phyloP scores from a whole-genome alignment of 53 echinoderm and acorn worm species.

The Luidia sarsii region DNA sequence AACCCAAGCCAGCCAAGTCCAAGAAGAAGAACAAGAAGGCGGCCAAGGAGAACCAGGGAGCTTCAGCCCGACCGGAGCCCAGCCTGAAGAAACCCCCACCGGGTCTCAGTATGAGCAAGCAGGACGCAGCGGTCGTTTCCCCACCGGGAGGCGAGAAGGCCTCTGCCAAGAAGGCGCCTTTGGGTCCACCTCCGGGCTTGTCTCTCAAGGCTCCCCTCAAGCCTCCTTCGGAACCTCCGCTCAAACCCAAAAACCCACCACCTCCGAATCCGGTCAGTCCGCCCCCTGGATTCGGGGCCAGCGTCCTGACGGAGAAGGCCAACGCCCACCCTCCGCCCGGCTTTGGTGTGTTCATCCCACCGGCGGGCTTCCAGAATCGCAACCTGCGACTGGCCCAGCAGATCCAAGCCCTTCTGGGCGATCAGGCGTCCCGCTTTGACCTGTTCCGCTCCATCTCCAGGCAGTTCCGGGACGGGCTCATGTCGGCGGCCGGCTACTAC shows the following conservation, averaged over 20 bases:
- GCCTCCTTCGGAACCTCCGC: background rate
- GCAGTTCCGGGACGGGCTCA: conserved; percentile 61
- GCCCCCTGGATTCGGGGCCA: conserved; percentile 75
- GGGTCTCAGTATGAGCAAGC: background rate
- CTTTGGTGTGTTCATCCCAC: conserved; percentile 46
- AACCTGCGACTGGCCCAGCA: conserved; percentile 65
- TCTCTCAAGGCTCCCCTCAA: background rate
- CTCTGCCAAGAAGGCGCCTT: conserved; percentile 13
- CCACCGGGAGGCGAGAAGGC: too few relatives aligned
- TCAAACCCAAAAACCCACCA: background rate
- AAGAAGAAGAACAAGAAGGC: conserved; percentile 43
- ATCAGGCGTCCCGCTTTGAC: conserved; percentile 68
- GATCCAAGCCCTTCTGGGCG: conserved; percentile 64
- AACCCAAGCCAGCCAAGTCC: conserved; percentile 8
- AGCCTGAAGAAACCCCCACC: background rate
- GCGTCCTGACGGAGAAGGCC: conserved; percentile 14
- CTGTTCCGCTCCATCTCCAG: conserved; percentile 81
- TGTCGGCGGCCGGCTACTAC: conserved; percentile 70
- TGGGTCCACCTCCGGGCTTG: conserved; percentile 16
- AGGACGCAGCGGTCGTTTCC: background rate
- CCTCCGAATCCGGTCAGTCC: conserved; percentile 3
- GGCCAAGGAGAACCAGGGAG: background rate
- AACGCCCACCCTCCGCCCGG: background rate
- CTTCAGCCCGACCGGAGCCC: too few relatives aligned
- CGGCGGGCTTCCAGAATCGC: conserved; percentile 71